Conservation (phyloP, 2,797 vertebrate genomes). For the Hafferia zeledoni region DNA sequence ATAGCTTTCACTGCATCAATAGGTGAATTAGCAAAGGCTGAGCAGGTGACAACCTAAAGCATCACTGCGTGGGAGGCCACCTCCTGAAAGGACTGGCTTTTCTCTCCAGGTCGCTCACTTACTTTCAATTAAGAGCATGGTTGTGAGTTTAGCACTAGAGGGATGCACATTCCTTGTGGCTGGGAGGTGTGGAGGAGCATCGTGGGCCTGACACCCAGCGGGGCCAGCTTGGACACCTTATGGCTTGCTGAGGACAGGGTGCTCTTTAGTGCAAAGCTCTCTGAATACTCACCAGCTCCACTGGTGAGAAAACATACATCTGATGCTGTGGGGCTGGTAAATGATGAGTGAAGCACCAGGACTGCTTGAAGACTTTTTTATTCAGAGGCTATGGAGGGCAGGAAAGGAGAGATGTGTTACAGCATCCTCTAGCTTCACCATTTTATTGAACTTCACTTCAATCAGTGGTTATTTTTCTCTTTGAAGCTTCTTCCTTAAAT, state of each 20-base stretch:
- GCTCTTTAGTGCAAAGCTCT: not conserved
- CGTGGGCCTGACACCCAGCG: accelerated
- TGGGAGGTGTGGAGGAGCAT: not conserved
- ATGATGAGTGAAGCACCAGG: not conserved
- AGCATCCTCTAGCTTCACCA: not conserved
- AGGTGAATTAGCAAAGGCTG: not conserved
- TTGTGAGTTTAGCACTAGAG: not conserved
- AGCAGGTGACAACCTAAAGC: not conserved
- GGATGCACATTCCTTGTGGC: not conserved
- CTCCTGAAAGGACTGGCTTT: not conserved
- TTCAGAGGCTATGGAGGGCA: not conserved
- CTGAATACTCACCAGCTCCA: not conserved
- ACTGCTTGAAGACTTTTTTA: not conserved
- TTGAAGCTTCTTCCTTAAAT: not conserved
- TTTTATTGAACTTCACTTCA: not conserved
- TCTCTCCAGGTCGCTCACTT: not conserved
- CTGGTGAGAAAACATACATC: not conserved
- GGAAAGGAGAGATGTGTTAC: not conserved
- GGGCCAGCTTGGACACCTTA: not conserved
- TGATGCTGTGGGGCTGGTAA: not conserved
- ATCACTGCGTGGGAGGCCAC: not conserved
- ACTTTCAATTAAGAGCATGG: not conserved
- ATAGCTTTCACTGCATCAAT: accelerated
- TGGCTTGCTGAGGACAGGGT: not conserved
- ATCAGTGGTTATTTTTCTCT: not conserved